Base-by-base conservation (phyloP, 1,140 invertebrate species). In the Teleopsis dalmanni region DNA sequence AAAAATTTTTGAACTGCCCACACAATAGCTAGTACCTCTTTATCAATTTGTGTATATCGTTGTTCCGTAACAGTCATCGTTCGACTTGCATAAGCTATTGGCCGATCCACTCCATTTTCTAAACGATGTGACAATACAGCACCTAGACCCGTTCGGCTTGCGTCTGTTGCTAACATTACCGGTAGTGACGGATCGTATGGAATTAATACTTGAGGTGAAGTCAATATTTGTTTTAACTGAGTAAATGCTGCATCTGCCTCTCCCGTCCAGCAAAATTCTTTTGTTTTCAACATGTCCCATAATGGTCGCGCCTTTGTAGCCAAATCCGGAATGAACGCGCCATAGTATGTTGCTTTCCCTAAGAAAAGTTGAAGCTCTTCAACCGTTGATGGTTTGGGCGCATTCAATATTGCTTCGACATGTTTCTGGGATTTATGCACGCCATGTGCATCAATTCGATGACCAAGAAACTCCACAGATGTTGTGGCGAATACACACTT, bases 11-110 rank as follows among this genome's bases (percentile, higher is more conserved):
- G 45, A 0, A 70, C 52, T 14, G 53, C 67, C 53, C 58, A 72
- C 8, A 75, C 50, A 9, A 77, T 63, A 4, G 62, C 59, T 1
- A 73, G 54, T 2, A n/a, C n/a, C n/a, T n/a, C n/a, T n/a, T n/a
- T n/a, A n/a, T n/a, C n/a, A n/a, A n/a, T n/a, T n/a, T n/a, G 57
- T 71, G 58, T 31, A 50, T 73, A 75, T 37, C 71, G 70, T 47
- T 53, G 55, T 57, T 79, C 75, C 18, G 72, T 57, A 29, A 44
- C 18, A 14, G 55, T 60, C 18, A 80, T 48, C 3, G 63, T 48
- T 7, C 46, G 35, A 18, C 35, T 40, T 10, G 35, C 25, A 11
- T 40, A 48, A 8, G 46, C 46, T 31, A 40, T 38, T 9, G 36
- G 46, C 21, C 37, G n/a, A 10, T 40, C 46, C 18, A n/a, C 10